These are phyloP conservation scores for Hirudo medicinalis DNA, from an alignment of 1,140 invertebrate genomes.

Conservation along the genomic window DNA sequence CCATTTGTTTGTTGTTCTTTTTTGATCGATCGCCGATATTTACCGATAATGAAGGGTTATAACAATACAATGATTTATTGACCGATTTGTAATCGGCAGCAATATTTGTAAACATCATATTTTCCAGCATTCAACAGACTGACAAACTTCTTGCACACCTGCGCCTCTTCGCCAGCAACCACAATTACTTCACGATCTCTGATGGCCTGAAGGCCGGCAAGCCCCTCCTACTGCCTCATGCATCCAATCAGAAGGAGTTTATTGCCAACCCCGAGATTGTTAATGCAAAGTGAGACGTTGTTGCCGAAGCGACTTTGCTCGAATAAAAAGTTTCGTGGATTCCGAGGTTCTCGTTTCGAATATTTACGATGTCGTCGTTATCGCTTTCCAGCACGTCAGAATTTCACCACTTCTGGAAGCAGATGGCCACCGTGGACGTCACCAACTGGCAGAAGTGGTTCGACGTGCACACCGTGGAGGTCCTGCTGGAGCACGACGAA, in stretches of 20 bases:
- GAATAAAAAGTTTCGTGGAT: no score
- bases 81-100: no score
- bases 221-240: neutral
- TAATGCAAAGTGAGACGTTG: constrained; percentile 9
- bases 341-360: no score
- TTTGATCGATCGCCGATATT: no score
- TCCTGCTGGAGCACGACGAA: constrained; percentile 3
- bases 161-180: no score
- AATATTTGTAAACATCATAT: no score
- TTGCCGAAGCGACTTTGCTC: neutral
- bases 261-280: neutral
- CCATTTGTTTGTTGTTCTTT: no score
- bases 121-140: no score
- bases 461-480: neutral
- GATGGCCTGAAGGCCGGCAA: neutral
- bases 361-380: no score
- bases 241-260: neutral
- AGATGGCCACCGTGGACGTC: neutral
- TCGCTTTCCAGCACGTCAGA: neutral
- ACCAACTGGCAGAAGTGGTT: constrained; percentile 5
- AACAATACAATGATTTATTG: no score
- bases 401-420: constrained; percentile 7
- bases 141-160: no score
- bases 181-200: neutral
- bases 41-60: no score